Percentiles rank a stretch among this genome's conserved stretches.
Conservation (phyloP, 2,888 invertebrate genomes). For the Ceramica pisi region DNA sequence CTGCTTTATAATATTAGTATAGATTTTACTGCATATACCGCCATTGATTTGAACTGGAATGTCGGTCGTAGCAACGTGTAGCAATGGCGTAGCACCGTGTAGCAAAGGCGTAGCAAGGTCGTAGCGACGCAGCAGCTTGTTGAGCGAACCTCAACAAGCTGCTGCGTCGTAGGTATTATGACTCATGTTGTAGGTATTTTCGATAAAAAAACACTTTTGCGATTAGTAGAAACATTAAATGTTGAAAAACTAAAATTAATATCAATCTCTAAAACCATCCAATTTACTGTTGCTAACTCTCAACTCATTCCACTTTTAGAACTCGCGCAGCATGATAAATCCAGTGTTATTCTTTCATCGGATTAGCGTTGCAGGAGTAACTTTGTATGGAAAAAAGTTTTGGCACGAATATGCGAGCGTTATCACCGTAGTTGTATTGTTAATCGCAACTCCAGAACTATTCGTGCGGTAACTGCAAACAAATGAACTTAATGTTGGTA, state of each 20-base stretch:
- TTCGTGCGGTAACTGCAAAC: constrained; percentile 56
- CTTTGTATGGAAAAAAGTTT: constrained; percentile 53
- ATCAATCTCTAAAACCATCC: constrained; percentile 22
- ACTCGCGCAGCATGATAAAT: constrained; percentile 38
- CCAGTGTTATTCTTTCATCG: constrained; percentile 43
- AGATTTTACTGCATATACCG: too few relatives aligned
- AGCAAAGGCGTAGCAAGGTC: background rate
- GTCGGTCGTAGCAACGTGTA: background rate
- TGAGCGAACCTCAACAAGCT: background rate
- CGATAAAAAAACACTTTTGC: constrained; percentile 20
- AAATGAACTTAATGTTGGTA: constrained; percentile 52
- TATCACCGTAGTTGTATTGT: constrained; percentile 54
- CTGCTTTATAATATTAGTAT: too few relatives aligned
- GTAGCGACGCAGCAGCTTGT: background rate
- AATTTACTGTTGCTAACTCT: constrained; percentile 40
- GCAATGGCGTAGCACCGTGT: background rate
- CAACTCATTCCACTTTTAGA: constrained; percentile 30
- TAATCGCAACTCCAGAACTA: constrained; percentile 52
- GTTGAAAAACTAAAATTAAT: constrained; percentile 1
- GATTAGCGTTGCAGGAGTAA: constrained; percentile 42
- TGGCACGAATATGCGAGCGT: constrained; percentile 56
- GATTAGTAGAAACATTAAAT: constrained; percentile 1
- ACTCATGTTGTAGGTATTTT: background rate
- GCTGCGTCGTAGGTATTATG: constrained; percentile 3
- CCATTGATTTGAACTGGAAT: too few relatives aligned